These are phyloP conservation scores for Galeruca laticollis DNA, from an alignment of 2,888 invertebrate genomes.

Conservation along the genomic window DNA sequence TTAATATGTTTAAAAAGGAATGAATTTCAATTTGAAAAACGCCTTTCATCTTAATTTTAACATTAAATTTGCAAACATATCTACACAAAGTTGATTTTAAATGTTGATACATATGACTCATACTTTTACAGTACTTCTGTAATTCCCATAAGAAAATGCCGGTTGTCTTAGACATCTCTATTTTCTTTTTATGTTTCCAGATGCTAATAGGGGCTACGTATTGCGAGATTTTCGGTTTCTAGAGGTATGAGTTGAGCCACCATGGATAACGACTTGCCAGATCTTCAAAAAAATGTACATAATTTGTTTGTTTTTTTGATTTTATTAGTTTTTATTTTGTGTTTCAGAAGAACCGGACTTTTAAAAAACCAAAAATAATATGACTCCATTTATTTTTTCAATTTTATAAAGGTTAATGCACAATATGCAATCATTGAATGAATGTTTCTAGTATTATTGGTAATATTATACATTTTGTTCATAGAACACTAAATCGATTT, in stretches of 20 bases:
- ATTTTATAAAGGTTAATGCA: background rate
- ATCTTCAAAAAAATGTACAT: conserved; percentile 53
- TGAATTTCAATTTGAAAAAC: background rate
- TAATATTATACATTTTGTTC: background rate
- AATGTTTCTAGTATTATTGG: background rate
- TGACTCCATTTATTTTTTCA: background rate
- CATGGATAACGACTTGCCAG: conserved; percentile 55
- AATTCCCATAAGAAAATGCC: conserved; percentile 39
- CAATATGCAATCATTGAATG: too few species aligned
- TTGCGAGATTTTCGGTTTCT: conserved; percentile 54
- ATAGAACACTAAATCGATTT: background rate
- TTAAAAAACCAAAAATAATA: conserved; percentile 22
- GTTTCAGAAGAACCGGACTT: conserved; percentile 45
- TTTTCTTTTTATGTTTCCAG: conserved; percentile 69
- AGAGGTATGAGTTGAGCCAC: conserved; percentile 56
- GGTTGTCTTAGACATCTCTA: conserved; percentile 64
- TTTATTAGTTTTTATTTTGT: conserved; percentile 40
- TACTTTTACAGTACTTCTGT: conserved; percentile 51
- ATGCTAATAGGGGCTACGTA: conserved; percentile 64
- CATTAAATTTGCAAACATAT: too few species aligned
- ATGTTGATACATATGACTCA: conserved; percentile 41
- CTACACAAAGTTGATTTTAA: background rate
- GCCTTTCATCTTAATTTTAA: too few species aligned
- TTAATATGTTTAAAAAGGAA: background rate
- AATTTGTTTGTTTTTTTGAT: conserved; percentile 42